These are phyloP conservation scores for Cyclura pinguis DNA, from an alignment of 2,797 vertebrate genomes.

Conservation along the genomic window DNA sequence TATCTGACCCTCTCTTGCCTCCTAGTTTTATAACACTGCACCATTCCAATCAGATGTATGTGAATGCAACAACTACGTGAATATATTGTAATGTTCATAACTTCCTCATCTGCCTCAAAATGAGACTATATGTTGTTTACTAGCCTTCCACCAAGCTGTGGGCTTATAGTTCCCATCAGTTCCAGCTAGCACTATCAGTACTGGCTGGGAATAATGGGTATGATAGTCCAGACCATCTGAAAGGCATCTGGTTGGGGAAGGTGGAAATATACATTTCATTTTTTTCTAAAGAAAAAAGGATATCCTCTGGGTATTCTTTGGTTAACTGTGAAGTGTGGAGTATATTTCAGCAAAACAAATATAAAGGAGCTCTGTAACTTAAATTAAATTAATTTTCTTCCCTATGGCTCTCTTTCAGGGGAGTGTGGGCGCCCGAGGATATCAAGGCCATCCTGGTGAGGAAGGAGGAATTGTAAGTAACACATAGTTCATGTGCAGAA, in stretches of 20 bases:
- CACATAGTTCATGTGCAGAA: not conserved
- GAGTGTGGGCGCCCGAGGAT: constrained; percentile 78
- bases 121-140: not conserved
- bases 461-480: constrained; percentile 87
- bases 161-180: no score
- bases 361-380: not conserved
- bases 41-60: not conserved
- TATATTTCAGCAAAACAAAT: not conserved
- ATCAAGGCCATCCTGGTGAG: constrained; percentile 87
- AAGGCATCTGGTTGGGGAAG: no score
- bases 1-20: not conserved
- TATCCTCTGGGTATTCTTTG: not conserved
- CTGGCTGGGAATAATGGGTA: no score
- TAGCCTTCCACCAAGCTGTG: not conserved
- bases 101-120: not conserved
- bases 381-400: constrained; percentile 21
- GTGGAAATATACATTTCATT: not conserved
- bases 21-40: not conserved
- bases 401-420: constrained; percentile 81
- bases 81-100: not conserved
- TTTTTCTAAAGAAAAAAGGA: not conserved
- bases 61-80: not conserved
- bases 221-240: no score
- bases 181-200: no score
- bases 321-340: not conserved